A percentile compares a stretch with the other conserved stretches of the same genome.
Evolutionary conservation across 2,797 vertebrate species (phyloP).

Genomic region (Rhinella marina): DNA sequence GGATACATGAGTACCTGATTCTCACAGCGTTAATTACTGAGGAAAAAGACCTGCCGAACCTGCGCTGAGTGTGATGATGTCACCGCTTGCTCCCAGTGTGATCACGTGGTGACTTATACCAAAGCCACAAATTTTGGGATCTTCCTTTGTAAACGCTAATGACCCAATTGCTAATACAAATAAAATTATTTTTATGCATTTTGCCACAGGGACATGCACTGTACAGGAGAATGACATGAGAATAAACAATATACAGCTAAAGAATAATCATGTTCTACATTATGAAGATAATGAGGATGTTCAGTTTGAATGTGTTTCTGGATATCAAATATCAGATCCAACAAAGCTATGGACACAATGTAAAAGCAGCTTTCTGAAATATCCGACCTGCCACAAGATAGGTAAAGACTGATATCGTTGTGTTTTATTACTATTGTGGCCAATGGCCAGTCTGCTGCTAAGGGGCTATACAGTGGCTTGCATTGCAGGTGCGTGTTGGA

Average conservation of each 20-base stretch:
- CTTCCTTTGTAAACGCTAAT: no score
- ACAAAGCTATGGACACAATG: not conserved
- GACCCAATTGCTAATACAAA: not conserved
- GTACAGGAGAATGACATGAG: not conserved
- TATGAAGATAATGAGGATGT: no score
- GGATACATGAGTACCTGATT: no score
- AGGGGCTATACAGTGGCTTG: no score
- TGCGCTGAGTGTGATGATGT: no score
- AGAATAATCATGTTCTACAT: not conserved
- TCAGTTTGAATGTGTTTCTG: not conserved
- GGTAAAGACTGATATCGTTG: not conserved
- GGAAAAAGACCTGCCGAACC: no score
- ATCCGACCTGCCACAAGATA: not conserved
- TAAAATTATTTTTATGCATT: not conserved
- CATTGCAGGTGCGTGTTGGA: no score
- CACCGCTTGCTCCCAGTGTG: no score
- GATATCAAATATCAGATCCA: not conserved
- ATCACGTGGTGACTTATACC: no score
- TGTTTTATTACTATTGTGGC: not conserved
- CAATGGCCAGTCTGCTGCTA: no score
- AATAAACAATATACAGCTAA: constrained; percentile 7
- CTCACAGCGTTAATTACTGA: no score
- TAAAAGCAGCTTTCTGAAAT: not conserved
- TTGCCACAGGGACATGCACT: not conserved
- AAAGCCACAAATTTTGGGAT: not conserved